phyloP scores from a whole-genome alignment of 2,888 invertebrate genomes.

The Macrosiphum euphorbiae region DNA sequence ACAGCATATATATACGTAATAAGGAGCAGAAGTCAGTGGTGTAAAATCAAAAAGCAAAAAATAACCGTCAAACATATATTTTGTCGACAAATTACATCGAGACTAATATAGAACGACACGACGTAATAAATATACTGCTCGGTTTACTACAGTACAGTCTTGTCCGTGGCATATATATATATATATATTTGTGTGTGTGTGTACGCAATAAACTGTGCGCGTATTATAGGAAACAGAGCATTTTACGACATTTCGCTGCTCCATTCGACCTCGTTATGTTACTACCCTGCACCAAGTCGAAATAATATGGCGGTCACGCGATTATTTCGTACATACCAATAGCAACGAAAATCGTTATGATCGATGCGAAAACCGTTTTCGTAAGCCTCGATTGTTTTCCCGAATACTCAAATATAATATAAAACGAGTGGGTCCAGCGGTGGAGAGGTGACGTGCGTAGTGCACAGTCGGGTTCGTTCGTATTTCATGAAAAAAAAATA shows the following conservation, averaged over 20 bases:
- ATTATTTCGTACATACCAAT: not conserved
- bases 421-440: not conserved
- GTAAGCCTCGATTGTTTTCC: not conserved
- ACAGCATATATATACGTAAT: not conserved
- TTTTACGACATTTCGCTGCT: not conserved
- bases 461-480: not conserved
- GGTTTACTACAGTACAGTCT: not conserved
- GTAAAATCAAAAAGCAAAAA: slow-evolving; percentile 6
- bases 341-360: not conserved
- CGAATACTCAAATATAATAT: not conserved
- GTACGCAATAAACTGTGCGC: not conserved
- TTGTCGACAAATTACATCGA: not conserved
- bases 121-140: not conserved
- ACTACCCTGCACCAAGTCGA: not conserved
- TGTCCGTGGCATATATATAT: not conserved
- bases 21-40: not conserved
- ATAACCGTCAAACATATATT: not conserved
- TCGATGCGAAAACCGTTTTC: not conserved
- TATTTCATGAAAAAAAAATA: not conserved
- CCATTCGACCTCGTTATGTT: not conserved
- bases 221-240: not conserved
- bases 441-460: not conserved
- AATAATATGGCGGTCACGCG: not conserved
- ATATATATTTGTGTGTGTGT: not conserved
- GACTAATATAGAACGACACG: not conserved